Evolutionary conservation across 2,113 vertebrate species (phyloP).

Genomic region (Fulica atra): DNA sequence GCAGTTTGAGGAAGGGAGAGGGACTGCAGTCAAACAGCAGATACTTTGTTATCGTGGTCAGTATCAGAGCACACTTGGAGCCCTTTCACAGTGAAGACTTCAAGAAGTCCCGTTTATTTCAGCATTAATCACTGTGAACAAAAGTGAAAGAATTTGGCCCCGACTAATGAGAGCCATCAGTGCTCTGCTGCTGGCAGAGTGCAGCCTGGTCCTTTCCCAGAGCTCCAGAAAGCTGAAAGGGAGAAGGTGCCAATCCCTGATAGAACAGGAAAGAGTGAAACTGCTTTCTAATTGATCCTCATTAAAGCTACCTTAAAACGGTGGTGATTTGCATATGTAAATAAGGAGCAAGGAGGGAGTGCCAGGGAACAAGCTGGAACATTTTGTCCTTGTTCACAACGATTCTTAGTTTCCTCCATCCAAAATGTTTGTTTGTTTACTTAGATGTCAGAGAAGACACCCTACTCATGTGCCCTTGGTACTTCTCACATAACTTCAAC

Average conservation of each 20-base stretch:
- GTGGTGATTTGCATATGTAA: background rate
- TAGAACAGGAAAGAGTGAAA: background rate
- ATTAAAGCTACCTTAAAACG: background rate
- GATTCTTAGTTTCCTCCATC: constrained; percentile 19
- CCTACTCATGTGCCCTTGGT: constrained; percentile 23
- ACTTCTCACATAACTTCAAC: background rate
- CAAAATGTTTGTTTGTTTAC: constrained; percentile 44
- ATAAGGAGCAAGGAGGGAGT: background rate
- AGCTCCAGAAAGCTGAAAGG: background rate
- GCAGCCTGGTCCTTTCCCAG: background rate
- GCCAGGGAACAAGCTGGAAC: constrained; percentile 1
- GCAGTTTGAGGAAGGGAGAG: background rate
- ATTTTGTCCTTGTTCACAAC: background rate
- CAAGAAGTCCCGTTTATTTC: constrained; percentile 50
- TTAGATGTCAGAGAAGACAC: constrained; percentile 38
- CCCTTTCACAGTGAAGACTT: constrained; percentile 18
- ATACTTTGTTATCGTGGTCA: constrained; percentile 28
- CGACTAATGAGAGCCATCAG: constrained; percentile 16
- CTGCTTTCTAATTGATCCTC: background rate
- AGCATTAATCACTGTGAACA: constrained; percentile 56
- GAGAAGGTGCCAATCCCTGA: background rate
- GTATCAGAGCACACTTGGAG: constrained; percentile 13
- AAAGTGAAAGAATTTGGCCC: constrained; percentile 47
- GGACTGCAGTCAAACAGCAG: constrained; percentile 9
- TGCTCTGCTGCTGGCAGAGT: constrained; percentile 3